These are phyloP conservation scores for Chironomus riparius DNA, from an alignment of 2,888 invertebrate genomes.

Conservation along the genomic window DNA sequence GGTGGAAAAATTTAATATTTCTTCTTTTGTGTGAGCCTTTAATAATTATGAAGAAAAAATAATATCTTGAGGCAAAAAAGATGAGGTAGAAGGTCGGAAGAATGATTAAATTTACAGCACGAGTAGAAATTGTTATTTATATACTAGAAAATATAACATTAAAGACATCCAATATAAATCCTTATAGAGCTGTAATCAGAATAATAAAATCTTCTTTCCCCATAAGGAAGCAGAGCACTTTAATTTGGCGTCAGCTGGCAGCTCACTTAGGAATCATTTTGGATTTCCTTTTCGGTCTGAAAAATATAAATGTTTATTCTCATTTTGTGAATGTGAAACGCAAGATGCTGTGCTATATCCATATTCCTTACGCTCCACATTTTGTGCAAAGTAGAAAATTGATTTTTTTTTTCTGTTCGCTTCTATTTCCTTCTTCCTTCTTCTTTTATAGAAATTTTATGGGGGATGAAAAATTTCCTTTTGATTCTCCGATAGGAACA, in stretches of 20 bases:
- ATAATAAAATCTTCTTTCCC: constrained; percentile 9
- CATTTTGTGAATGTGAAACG: not conserved
- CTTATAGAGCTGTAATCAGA: constrained; percentile 1
- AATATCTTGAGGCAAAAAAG: not conserved
- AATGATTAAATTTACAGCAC: not conserved
- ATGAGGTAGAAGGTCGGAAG: not conserved
- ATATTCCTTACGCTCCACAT: too few species aligned
- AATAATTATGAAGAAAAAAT: not conserved
- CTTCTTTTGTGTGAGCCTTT: not conserved
- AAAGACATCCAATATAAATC: not conserved
- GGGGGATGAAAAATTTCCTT: too few species aligned
- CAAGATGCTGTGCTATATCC: not conserved
- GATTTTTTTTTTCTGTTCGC: too few species aligned
- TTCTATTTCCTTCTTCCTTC: not conserved
- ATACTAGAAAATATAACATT: not conserved
- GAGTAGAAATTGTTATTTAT: constrained; percentile 1
- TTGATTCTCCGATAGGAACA: not conserved
- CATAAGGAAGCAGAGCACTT: not conserved
- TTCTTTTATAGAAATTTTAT: too few species aligned
- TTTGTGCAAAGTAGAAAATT: too few species aligned
- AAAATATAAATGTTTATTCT: constrained; percentile 15
- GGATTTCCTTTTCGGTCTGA: not conserved
- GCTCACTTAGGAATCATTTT: constrained; percentile 26
- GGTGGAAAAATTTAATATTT: constrained; percentile 13
- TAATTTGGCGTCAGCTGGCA: constrained; percentile 28